Evolutionary conservation across 2,113 vertebrate genomes (phyloP).

Genomic region (Steatornis caripensis): DNA sequence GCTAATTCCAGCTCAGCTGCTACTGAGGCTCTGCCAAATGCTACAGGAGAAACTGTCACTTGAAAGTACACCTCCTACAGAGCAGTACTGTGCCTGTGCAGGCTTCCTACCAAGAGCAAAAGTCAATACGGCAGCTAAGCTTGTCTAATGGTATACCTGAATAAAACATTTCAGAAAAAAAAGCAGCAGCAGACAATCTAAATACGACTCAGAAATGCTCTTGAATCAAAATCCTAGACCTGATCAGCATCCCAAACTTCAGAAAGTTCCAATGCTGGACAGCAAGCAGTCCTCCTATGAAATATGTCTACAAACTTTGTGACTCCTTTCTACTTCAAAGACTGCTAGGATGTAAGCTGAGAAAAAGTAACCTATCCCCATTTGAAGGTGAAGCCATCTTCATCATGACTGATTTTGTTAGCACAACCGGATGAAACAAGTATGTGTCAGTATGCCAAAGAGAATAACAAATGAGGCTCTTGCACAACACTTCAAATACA

Average conservation of each 20-base stretch:
- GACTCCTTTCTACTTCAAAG: neutral
- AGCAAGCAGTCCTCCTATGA: neutral
- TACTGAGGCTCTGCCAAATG: neutral
- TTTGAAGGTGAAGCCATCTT: neutral
- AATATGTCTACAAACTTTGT: neutral
- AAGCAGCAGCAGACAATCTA: neutral
- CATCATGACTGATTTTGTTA: neutral
- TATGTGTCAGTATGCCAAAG: neutral
- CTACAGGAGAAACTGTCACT: neutral
- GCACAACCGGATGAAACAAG: neutral
- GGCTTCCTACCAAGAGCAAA: neutral
- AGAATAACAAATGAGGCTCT: neutral
- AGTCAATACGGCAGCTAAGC: neutral
- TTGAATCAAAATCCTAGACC: neutral
- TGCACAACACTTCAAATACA: neutral
- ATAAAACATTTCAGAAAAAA: neutral
- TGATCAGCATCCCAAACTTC: neutral
- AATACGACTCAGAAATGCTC: neutral
- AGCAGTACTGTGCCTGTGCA: neutral
- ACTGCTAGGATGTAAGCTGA: neutral
- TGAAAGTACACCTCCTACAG: neutral
- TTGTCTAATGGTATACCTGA: neutral
- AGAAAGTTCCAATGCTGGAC: neutral
- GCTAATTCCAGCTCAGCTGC: neutral
- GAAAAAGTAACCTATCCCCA: neutral